A percentile compares a stretch with the other conserved stretches of the same genome.
phyloP scores from a whole-genome alignment of 1,140 invertebrate genomes.

The Antheraea mylitta region DNA sequence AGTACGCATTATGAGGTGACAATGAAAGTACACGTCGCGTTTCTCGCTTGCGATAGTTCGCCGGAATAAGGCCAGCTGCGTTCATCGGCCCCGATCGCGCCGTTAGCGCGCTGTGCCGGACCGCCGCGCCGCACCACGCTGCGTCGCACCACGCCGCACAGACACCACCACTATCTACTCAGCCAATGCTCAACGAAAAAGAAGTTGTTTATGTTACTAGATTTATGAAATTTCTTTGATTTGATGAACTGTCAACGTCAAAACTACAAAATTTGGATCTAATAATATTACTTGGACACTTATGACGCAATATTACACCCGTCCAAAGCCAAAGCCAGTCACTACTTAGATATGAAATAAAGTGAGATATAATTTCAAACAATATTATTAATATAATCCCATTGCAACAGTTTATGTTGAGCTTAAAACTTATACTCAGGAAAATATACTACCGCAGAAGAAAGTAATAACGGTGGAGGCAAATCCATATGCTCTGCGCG shows the following conservation, averaged over 20 bases:
- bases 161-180: neutral
- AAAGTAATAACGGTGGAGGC: slow-evolving; percentile 73
- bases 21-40: slow-evolving; percentile 73
- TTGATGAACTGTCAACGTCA: no score
- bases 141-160: neutral
- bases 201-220: no score
- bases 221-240: no score
- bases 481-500: slow-evolving; percentile 39
- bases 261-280: no score
- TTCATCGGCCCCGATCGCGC: slow-evolving; percentile 69
- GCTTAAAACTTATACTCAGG: slow-evolving; percentile 11
- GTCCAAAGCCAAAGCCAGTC: no score
- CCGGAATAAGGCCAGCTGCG: slow-evolving; percentile 71
- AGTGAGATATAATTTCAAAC: no score
- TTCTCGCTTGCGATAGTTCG: slow-evolving; percentile 72
- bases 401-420: neutral
- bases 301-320: no score
- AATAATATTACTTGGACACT: no score
- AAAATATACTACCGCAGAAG: slow-evolving; percentile 45
- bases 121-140: slow-evolving; percentile 2
- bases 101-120: slow-evolving; percentile 44
- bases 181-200: neutral
- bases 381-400: no score
- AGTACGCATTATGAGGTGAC: slow-evolving; percentile 44
- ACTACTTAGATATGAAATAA: no score